A percentile compares a stretch with the other conserved stretches of the same genome.
These are phyloP conservation scores for Paradisaea rubra DNA, from an alignment of 2,113 vertebrate genomes.

Conservation along the genomic window DNA sequence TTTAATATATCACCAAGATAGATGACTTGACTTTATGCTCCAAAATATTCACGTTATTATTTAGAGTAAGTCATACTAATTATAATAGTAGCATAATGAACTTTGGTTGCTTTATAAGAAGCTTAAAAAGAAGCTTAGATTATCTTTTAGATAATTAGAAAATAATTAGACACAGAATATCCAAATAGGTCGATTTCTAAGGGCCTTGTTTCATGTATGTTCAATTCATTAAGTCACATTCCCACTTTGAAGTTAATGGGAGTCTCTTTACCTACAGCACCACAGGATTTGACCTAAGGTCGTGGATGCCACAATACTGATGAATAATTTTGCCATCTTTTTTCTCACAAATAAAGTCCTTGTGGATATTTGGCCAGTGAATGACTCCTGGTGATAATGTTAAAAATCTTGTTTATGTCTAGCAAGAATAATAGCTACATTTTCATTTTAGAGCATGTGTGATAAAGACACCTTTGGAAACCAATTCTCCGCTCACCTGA, in stretches of 20 bases:
- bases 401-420: background rate
- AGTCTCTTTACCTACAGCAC: background rate
- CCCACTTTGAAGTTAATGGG: background rate
- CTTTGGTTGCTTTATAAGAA: background rate
- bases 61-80: background rate
- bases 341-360: background rate
- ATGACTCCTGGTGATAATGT: background rate
- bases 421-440: conserved; percentile 7
- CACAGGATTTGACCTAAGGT: background rate
- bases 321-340: background rate
- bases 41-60: background rate
- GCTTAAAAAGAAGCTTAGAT: background rate
- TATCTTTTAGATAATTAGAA: background rate
- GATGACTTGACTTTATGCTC: background rate
- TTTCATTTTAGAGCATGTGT: conserved; percentile 36
- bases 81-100: background rate
- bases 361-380: background rate
- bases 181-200: background rate
- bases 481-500: background rate
- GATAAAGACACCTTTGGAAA: conserved; percentile 57
- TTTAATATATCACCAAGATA: background rate
- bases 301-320: background rate
- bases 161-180: background rate
- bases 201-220: background rate
- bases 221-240: background rate